Evolutionary conservation across 2,888 invertebrate genomes (phyloP), one percentile per base, ranked within the genome.

Genomic region (Chaetoderma sp.): DNA sequence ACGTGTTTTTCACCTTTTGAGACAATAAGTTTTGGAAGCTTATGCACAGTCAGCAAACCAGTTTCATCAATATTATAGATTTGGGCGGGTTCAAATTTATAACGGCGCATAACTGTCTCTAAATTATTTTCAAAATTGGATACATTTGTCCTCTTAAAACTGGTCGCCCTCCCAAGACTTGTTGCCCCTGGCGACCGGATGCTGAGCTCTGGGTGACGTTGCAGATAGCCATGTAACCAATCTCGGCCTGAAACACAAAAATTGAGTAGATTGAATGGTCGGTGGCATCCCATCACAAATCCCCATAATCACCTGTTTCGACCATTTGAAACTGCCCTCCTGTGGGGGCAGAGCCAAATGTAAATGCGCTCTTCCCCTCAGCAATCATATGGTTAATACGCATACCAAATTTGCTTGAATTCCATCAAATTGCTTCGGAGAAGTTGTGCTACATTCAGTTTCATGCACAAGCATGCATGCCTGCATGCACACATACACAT

Each of bases 211-310:
- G 44, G 36, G 25, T 70, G 56, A 6, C 71, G 60, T 44, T 63
- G 56, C 57, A 62, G 23, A 42, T 66, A 68, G 10, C 50, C 52
- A 10, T 16, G 30, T 30, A 72, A 63, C 75, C 73, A 75, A 33
- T 74, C 71, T 52, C 32, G 39, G 4, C 71, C 73, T 10, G 72
- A n/a, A n/a, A n/a, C n/a, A n/a, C n/a, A n/a, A n/a, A n/a, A n/a
- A n/a, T n/a, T n/a, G n/a, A n/a, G n/a, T n/a, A n/a, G n/a, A n/a
- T n/a, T n/a, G n/a, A n/a, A n/a, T n/a, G n/a, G n/a, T n/a, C n/a
- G n/a, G n/a, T n/a, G n/a, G n/a, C n/a, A n/a, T n/a, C n/a, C n/a
- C n/a, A n/a, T n/a, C n/a, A n/a, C n/a, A n/a, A n/a, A n/a, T n/a
- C n/a, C n/a, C n/a, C n/a, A n/a, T n/a, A n/a, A n/a, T n/a, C n/a